phyloP scores from a whole-genome alignment of 1,140 invertebrate genomes.

The Rhagoletis pomonella region DNA sequence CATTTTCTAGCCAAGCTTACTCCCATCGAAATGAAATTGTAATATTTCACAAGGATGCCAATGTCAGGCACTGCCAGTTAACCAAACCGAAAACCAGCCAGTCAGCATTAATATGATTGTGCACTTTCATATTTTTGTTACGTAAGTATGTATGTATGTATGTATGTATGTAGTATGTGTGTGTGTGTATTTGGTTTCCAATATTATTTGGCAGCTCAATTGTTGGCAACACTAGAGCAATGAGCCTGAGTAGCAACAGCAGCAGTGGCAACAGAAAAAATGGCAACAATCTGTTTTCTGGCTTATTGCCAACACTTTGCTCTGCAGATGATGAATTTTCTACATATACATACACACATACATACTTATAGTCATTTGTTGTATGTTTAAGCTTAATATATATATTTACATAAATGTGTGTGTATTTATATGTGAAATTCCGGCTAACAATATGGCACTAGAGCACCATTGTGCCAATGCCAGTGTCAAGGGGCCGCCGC shows the following conservation, averaged over 20 bases:
- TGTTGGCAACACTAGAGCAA: neutral
- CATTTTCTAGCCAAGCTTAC: neutral
- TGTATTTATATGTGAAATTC: neutral
- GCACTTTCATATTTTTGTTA: neutral
- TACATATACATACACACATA: neutral
- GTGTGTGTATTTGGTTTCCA: neutral
- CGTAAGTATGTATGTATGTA: neutral
- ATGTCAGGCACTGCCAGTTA: slow-evolving; percentile 10
- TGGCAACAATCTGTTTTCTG: neutral
- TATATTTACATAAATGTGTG: neutral
- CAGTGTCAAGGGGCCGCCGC: slow-evolving; percentile 18
- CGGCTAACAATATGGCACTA: neutral
- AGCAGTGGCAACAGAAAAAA: neutral
- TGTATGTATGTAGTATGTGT: too few relatives aligned
- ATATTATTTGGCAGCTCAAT: slow-evolving; percentile 37
- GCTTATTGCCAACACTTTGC: slow-evolving; percentile 19
- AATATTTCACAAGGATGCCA: slow-evolving; percentile 1
- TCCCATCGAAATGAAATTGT: neutral
- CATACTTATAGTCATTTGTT: neutral
- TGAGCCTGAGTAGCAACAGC: neutral
- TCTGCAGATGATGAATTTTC: slow-evolving; percentile 13
- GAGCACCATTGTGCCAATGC: neutral
- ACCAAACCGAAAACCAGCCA: neutral
- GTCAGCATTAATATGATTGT: slow-evolving; percentile 38
- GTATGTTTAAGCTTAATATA: too few relatives aligned